Evolutionary conservation across 2,888 invertebrate species (phyloP), one percentile per base, ranked within the genome.

Genomic region (Ennomos fuscantarius): DNA sequence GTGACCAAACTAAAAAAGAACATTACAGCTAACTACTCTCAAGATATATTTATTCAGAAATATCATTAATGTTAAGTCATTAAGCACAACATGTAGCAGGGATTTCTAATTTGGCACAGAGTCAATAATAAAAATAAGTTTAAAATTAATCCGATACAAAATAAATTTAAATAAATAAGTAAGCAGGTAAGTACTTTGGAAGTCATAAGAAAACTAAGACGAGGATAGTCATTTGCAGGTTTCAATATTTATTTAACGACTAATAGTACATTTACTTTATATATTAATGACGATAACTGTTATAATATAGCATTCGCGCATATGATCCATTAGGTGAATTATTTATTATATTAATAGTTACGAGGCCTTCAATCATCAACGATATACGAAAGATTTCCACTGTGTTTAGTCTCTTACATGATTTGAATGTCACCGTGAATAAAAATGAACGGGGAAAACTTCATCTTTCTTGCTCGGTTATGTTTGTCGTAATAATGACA

Each of bases 11-110:
- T 64, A 86, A 89, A 86, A 81, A 76, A 86, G 82, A 81, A 85
- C 78, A 84, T 88, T 89, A 88, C 80, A 87, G 77, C 87, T 90
- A 90, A 81, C 89, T 90, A 91, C 87, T 81, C 73, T 81, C 82
- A 86, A 83, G 77, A 86, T 84, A 83, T 44, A 52, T 80, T 78
- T 82, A 85, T 76, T 81, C 78, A 77, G 77, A 80, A 76, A 76
- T 74, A 71, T 74, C 63, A 64, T 77, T 80, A 79, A 82, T 79
- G 72, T 79, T 83, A 80, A 82, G 72, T 81, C 64, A 73, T 70
- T 69, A 73, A 83, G 74, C 69, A 64, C 60, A 65, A 59, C 58
- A 69, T 62, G 63, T 66, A 68, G 66, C 73, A 76, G 73, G 78
- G 77, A 79, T 81, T 82, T 81, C 81, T 84, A 84, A 77, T 89